Evolutionary conservation across 2,888 invertebrate genomes (phyloP).

Genomic region (Matsumyia berberina): DNA sequence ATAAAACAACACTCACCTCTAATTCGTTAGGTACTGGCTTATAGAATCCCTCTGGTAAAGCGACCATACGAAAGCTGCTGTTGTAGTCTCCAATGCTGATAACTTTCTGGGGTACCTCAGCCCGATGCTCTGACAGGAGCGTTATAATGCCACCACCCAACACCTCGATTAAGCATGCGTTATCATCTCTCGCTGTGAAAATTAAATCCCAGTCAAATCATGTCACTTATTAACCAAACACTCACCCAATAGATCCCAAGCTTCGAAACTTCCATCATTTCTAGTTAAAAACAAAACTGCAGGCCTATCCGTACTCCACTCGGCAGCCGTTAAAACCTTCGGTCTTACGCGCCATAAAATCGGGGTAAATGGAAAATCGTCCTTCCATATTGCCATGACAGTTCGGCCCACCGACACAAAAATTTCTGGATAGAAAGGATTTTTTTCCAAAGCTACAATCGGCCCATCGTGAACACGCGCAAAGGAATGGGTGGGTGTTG

Average conservation of each 20-base stretch:
- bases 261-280: constrained; percentile 90
- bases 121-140: constrained; percentile 86
- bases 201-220: background rate
- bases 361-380: constrained; percentile 87
- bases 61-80: constrained; percentile 88
- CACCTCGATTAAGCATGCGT: constrained; percentile 88
- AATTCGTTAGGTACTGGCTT: constrained; percentile 84
- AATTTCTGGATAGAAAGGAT: constrained; percentile 87
- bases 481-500: constrained; percentile 82
- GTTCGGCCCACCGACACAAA: constrained; percentile 90
- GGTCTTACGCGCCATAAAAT: constrained; percentile 88
- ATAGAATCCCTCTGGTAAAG: constrained; percentile 86
- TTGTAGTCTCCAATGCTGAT: constrained; percentile 89
- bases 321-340: constrained; percentile 87
- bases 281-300: constrained; percentile 89
- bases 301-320: constrained; percentile 91
- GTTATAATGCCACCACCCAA: constrained; percentile 89
- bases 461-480: constrained; percentile 90
- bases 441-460: constrained; percentile 86
- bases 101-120: constrained; percentile 86
- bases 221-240: background rate
- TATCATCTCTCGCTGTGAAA: constrained; percentile 82
- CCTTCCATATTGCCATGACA: constrained; percentile 90
- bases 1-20: constrained; percentile 78
- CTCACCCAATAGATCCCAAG: constrained; percentile 90